These are phyloP conservation scores for Cheiracanthium punctorium DNA, from an alignment of 2,888 invertebrate genomes.

Conservation along the genomic window DNA sequence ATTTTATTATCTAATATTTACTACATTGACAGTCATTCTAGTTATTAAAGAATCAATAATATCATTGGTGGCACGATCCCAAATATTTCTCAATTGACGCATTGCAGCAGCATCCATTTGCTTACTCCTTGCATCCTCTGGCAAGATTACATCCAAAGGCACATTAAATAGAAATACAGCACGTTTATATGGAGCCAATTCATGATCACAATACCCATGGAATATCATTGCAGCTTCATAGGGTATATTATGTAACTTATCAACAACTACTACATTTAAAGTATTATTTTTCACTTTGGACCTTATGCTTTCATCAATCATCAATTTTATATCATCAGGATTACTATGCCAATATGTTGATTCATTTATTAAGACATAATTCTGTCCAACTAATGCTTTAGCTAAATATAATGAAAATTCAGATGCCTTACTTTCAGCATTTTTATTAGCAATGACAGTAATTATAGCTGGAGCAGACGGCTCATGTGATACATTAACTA, in stretches of 20 bases:
- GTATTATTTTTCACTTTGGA: neutral
- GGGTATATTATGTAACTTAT: conserved; percentile 30
- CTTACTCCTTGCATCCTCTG: neutral
- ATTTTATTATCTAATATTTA: neutral
- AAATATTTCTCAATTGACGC: neutral
- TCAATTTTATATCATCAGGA: conserved; percentile 2
- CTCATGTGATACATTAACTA: neutral
- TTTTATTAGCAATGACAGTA: conserved; percentile 16
- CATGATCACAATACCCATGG: conserved; percentile 48
- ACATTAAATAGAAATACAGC: conserved; percentile 37
- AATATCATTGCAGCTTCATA: conserved; percentile 40
- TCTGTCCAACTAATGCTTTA: neutral
- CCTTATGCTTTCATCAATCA: conserved; percentile 15
- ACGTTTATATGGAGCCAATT: conserved; percentile 41
- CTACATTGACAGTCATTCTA: conserved; percentile 32
- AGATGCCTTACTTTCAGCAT: neutral
- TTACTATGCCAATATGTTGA: neutral
- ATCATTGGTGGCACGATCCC: conserved; percentile 19
- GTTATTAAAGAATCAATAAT: conserved; percentile 20
- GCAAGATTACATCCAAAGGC: neutral
- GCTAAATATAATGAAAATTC: conserved; percentile 4
- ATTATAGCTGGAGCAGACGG: conserved; percentile 40
- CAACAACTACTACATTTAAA: conserved; percentile 19
- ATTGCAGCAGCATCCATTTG: conserved; percentile 6
- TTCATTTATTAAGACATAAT: conserved; percentile 8